Conservation (phyloP, 2,888 invertebrate species). For the Cryptocephalus primarius region DNA sequence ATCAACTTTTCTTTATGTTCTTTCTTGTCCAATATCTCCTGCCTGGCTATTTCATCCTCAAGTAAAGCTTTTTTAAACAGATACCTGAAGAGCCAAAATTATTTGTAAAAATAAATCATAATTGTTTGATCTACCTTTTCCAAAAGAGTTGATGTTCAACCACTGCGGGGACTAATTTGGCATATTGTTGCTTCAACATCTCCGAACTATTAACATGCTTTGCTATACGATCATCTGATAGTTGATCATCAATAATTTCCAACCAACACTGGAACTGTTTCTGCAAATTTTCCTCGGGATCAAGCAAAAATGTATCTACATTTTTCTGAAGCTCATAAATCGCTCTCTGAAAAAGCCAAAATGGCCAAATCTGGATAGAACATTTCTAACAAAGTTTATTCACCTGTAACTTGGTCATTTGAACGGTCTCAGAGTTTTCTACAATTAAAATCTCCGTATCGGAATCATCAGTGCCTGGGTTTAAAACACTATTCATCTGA, state of each 20-base stretch:
- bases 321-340: constrained; percentile 60
- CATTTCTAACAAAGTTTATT: constrained; percentile 4
- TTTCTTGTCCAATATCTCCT: constrained; percentile 46
- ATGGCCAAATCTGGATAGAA: neutral
- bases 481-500: constrained; percentile 59
- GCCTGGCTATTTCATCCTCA: constrained; percentile 61
- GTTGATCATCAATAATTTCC: constrained; percentile 42
- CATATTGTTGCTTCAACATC: constrained; percentile 36
- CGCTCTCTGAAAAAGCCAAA: constrained; percentile 40
- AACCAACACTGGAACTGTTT: constrained; percentile 50
- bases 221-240: constrained; percentile 48
- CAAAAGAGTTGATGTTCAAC: constrained; percentile 69
- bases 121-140: constrained; percentile 46
- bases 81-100: constrained; percentile 35
- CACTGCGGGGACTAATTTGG: constrained; percentile 56
- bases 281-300: constrained; percentile 45
- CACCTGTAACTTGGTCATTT: constrained; percentile 48
- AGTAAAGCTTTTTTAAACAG: constrained; percentile 71
- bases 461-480: constrained; percentile 56
- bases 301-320: constrained; percentile 60
- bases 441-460: constrained; percentile 58
- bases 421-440: constrained; percentile 53
- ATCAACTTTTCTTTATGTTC: constrained; percentile 38
- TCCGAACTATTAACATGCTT: constrained; percentile 48
- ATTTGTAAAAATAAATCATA: too few relatives aligned